These are phyloP conservation scores for Psilopsiagon aymara DNA, from an alignment of 2,113 vertebrate genomes.

Conservation along the genomic window DNA sequence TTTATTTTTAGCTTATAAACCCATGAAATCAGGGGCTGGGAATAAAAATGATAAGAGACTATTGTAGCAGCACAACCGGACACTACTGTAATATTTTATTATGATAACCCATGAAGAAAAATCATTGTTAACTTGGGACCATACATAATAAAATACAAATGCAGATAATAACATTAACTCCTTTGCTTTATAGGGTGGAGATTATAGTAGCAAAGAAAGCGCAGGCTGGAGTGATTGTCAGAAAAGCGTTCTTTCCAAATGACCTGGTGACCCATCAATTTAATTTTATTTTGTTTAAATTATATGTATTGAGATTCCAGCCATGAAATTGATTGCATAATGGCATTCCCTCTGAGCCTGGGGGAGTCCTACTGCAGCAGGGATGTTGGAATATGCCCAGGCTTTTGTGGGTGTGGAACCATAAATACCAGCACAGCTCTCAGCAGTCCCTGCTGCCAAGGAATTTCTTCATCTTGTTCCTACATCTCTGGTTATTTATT, in stretches of 20 bases:
- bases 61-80: not conserved
- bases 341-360: not conserved
- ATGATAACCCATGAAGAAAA: conserved; percentile 18
- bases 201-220: conserved; percentile 20
- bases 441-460: not conserved
- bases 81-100: conserved; percentile 19
- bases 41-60: not conserved
- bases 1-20: not conserved
- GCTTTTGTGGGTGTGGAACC: conserved; percentile 23
- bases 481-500: not conserved
- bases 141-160: conserved; percentile 37
- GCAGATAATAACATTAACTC: conserved; percentile 14
- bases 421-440: not conserved
- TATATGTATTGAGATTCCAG: conserved; percentile 52
- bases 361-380: not conserved
- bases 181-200: not conserved
- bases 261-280: conserved; percentile 43
- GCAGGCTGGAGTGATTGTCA: conserved; percentile 5
- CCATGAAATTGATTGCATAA: conserved; percentile 63
- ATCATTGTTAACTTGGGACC: conserved; percentile 11
- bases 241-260: conserved; percentile 10
- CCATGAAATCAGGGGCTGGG: not conserved
- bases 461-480: conserved; percentile 36
- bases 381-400: conserved; percentile 28
- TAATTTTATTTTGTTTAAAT: conserved; percentile 65